Percentiles rank a stretch among this genome's conserved stretches.
Evolutionary conservation across 2,888 invertebrate species (phyloP).

Genomic region (Incurvaria masculella): DNA sequence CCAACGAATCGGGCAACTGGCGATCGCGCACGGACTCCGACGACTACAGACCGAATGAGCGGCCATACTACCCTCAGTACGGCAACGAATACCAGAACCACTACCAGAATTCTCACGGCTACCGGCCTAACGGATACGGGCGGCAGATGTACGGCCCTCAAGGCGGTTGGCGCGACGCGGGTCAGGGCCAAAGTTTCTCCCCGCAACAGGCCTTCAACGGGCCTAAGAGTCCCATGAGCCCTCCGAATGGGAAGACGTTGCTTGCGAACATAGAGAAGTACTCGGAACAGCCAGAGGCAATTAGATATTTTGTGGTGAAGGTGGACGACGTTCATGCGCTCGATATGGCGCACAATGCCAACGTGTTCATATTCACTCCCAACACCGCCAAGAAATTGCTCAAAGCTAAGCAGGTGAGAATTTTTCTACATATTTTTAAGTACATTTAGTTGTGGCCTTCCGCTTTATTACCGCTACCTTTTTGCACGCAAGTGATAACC

Average conservation of each 20-base stretch:
- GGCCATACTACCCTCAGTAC: constrained; percentile 24
- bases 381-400: constrained; percentile 60
- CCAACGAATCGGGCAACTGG: constrained; percentile 53
- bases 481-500: no score
- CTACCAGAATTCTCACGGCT: constrained; percentile 25
- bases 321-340: constrained; percentile 54
- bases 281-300: constrained; percentile 23
- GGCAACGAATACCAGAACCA: constrained; percentile 20
- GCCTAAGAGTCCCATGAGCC: constrained; percentile 33
- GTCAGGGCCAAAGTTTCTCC: constrained; percentile 26
- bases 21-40: constrained; percentile 28
- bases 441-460: no score
- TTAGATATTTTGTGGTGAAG: constrained; percentile 59
- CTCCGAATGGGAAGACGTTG: constrained; percentile 35
- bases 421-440: constrained; percentile 6
- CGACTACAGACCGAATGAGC: constrained; percentile 15
- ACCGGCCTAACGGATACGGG: constrained; percentile 26
- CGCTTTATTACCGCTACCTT: no score
- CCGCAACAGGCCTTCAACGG: constrained; percentile 29
- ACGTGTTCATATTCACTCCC: constrained; percentile 58
- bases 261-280: constrained; percentile 42
- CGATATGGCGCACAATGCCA: constrained; percentile 52
- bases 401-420: constrained; percentile 54
- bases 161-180: constrained; percentile 22
- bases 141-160: constrained; percentile 17